Evolutionary conservation across 2,888 invertebrate genomes (phyloP).

Genomic region (Caenorhabditis panamensis): DNA sequence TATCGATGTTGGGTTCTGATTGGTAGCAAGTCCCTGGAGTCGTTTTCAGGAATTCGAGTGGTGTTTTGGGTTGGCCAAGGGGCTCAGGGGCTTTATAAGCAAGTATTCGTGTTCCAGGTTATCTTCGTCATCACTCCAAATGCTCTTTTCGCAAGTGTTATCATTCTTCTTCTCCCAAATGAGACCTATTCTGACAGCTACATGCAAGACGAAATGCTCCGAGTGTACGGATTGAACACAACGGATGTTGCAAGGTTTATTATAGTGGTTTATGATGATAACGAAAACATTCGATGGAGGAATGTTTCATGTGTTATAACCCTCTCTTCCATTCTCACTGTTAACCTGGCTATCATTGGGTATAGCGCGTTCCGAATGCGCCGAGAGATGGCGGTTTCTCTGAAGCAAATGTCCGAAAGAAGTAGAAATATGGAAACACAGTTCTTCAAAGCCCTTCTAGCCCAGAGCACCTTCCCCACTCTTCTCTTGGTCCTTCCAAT

Average conservation of each 20-base stretch:
- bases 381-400: background rate
- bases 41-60: no score
- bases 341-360: background rate
- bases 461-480: background rate
- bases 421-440: background rate
- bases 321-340: background rate
- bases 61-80: background rate
- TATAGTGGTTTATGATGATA: background rate
- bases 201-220: background rate
- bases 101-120: no score
- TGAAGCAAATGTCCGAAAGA: background rate
- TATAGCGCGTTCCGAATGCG: background rate
- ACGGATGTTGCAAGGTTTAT: background rate
- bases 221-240: background rate
- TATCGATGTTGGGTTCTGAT: no score
- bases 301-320: background rate
- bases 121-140: background rate
- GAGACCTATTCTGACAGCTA: background rate
- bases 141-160: background rate
- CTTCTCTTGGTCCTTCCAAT: background rate
- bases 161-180: background rate
- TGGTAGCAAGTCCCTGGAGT: no score
- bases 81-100: background rate
- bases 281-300: background rate
- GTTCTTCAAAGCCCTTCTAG: background rate